A percentile compares a stretch with the other conserved stretches of the same genome.
Evolutionary conservation across 2,113 vertebrate species (phyloP).

Genomic region (Nannospalax galili): DNA sequence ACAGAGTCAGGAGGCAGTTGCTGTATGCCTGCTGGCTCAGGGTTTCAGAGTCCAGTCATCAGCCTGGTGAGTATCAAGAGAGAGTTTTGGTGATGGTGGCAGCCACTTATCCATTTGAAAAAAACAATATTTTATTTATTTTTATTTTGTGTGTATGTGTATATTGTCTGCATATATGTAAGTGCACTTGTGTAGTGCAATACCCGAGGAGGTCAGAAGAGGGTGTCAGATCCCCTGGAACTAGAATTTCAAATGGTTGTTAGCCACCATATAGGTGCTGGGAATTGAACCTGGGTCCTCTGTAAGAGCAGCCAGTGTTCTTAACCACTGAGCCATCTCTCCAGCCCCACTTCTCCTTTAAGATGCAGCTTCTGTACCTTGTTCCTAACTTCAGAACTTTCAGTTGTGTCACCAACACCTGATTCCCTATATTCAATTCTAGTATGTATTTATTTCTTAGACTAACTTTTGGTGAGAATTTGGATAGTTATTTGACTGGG

Average conservation of each 20-base stretch:
- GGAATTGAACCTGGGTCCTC: too few relatives aligned
- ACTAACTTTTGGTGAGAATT: background rate
- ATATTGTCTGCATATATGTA: too few relatives aligned
- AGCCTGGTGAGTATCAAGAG: background rate
- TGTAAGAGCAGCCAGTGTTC: too few relatives aligned
- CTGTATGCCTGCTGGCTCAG: fast-evolving
- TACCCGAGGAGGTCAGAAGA: too few relatives aligned
- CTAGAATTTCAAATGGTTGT: too few relatives aligned
- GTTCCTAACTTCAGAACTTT: background rate
- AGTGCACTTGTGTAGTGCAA: too few relatives aligned
- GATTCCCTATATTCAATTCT: background rate
- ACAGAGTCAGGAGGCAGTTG: background rate
- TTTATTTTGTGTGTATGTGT: too few relatives aligned
- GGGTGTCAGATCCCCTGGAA: too few relatives aligned
- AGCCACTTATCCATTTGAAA: background rate
- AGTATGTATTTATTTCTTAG: background rate
- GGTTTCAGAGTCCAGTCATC: background rate
- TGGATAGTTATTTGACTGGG: background rate
- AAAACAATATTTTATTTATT: background rate
- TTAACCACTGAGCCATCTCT: too few relatives aligned
- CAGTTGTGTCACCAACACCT: background rate
- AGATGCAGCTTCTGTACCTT: background rate
- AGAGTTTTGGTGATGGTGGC: background rate
- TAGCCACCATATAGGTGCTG: too few relatives aligned
- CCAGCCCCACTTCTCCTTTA: background rate